phyloP scores from a whole-genome alignment of 2,888 invertebrate species.

The Microplitis manilae region DNA sequence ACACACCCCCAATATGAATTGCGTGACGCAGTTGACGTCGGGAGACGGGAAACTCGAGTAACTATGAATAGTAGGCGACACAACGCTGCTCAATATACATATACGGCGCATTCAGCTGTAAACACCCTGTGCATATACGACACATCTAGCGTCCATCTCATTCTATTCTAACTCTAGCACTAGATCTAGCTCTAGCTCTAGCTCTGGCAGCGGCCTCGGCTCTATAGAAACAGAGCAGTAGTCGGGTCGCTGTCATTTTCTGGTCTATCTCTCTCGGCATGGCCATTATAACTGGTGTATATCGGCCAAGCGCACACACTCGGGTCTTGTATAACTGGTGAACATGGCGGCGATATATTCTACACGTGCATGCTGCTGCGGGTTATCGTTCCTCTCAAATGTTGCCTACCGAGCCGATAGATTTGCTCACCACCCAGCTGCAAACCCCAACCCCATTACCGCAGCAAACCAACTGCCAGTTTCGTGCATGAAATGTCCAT shows the following conservation, averaged over 20 bases:
- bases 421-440: constrained; percentile 25
- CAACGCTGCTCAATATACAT: constrained; percentile 58
- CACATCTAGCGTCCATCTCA: constrained; percentile 39
- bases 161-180: constrained; percentile 37
- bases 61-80: constrained; percentile 53
- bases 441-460: constrained; percentile 20
- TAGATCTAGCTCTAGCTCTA: constrained; percentile 31
- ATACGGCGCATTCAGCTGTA: constrained; percentile 58
- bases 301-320: constrained; percentile 35
- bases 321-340: constrained; percentile 15
- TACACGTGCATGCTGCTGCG: constrained; percentile 28
- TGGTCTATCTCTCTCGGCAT: constrained; percentile 11
- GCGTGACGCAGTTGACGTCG: constrained; percentile 55
- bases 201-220: no score
- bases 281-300: constrained; percentile 32
- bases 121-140: constrained; percentile 44
- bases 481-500: constrained; percentile 16
- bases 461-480: constrained; percentile 26
- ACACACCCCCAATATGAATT: constrained; percentile 57
- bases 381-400: constrained; percentile 34
- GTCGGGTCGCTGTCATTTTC: background rate
- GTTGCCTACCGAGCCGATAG: constrained; percentile 28
- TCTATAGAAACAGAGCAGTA: background rate
- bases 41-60: no score
- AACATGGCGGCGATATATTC: constrained; percentile 24